These are phyloP conservation scores for Equus przewalskii DNA, from an alignment of 2,113 vertebrate genomes.

Conservation along the genomic window DNA sequence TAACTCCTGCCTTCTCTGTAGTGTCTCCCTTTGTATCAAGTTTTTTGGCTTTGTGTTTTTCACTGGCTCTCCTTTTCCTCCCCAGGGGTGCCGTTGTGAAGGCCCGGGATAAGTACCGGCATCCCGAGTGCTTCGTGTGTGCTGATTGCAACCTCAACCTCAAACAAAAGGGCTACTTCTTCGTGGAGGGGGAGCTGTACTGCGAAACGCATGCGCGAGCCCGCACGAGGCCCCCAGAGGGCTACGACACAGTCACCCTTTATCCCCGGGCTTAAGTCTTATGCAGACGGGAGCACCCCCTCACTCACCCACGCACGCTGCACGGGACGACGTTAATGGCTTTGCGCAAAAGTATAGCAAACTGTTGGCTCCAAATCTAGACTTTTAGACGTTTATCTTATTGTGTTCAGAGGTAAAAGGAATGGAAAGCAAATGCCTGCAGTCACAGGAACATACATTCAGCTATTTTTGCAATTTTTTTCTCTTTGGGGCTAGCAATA, in stretches of 20 bases:
- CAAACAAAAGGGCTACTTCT: conserved; percentile 98
- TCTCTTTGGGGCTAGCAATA: conserved; percentile 59
- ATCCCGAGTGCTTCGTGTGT: conserved; percentile 98
- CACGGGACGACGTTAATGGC: conserved; percentile 53
- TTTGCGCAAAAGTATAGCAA: conserved; percentile 64
- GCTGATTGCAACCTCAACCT: conserved; percentile 97
- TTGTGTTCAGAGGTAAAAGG: neutral
- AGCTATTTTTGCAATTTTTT: conserved; percentile 61
- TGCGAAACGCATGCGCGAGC: conserved; percentile 96
- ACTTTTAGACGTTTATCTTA: conserved; percentile 69
- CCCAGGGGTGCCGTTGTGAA: conserved; percentile 96
- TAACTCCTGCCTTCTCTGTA: neutral
- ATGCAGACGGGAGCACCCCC: neutral
- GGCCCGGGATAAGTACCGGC: conserved; percentile 95
- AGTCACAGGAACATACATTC: conserved; percentile 36
- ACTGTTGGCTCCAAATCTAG: conserved; percentile 22
- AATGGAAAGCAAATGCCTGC: conserved; percentile 16
- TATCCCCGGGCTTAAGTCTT: conserved; percentile 91
- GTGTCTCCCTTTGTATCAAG: accelerated
- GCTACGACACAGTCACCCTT: conserved; percentile 94
- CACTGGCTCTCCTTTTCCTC: neutral
- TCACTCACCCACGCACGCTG: neutral
- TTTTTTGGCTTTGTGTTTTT: neutral
- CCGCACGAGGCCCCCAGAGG: conserved; percentile 94
- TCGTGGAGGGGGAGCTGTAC: conserved; percentile 97